Conservation (phyloP, 2,888 invertebrate genomes). For the Rotaria socialis region DNA sequence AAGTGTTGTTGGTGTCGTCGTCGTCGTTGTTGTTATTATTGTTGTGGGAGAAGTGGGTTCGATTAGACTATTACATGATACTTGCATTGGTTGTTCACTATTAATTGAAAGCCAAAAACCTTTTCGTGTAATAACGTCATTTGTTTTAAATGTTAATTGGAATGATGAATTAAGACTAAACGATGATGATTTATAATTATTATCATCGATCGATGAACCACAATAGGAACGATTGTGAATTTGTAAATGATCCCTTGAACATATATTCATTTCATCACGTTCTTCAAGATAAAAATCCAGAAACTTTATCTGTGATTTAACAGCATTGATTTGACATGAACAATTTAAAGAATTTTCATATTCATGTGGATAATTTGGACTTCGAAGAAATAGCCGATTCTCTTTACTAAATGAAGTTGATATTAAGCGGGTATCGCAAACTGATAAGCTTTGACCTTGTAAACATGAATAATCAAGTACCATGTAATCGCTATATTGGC, state of each 20-base stretch:
- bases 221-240: constrained; percentile 14
- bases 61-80: background rate
- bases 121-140: constrained; percentile 26
- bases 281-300: constrained; percentile 31
- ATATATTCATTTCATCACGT: constrained; percentile 32
- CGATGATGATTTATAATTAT: background rate
- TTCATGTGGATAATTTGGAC: constrained; percentile 35
- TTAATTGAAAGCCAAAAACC: constrained; percentile 10
- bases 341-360: constrained; percentile 23
- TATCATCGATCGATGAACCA: background rate
- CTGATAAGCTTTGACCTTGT: constrained; percentile 11
- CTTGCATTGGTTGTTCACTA: background rate
- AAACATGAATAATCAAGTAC: constrained; percentile 30
- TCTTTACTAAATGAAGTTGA: background rate
- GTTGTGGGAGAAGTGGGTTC: background rate
- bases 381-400: background rate
- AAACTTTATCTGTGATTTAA: background rate
- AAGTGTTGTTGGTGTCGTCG: background rate
- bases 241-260: background rate
- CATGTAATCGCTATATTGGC: constrained; percentile 34
- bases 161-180: background rate
- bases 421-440: constrained; percentile 4
- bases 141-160: constrained; percentile 25
- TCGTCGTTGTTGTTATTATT: background rate
- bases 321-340: background rate